phyloP scores from a whole-genome alignment of 2,797 vertebrate species.

The Gallinago solitaria region DNA sequence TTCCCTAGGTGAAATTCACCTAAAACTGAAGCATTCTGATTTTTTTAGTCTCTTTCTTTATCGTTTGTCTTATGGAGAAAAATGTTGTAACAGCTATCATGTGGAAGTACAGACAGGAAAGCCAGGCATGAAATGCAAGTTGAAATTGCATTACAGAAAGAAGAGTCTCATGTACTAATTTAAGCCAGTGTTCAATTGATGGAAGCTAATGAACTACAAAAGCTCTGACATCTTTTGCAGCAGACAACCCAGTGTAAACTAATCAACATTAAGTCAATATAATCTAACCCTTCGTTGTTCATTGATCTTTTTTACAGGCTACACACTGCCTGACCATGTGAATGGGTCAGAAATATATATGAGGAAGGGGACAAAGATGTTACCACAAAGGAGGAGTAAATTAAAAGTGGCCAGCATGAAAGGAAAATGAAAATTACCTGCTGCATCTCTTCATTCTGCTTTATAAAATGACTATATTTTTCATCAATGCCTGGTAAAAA shows the following conservation, averaged over 20 bases:
- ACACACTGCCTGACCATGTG: neutral
- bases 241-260: constrained; percentile 49
- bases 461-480: neutral
- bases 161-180: constrained; percentile 41
- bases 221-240: constrained; percentile 52
- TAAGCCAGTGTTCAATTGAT: constrained; percentile 61
- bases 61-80: neutral
- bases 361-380: constrained; percentile 1
- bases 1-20: neutral
- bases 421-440: neutral
- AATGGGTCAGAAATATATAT: neutral
- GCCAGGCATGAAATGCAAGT: constrained; percentile 32
- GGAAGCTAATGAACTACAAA: constrained; percentile 68
- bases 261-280: constrained; percentile 65
- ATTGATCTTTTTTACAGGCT: constrained; percentile 49
- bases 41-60: neutral
- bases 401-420: neutral
- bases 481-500: neutral
- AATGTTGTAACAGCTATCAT: neutral
- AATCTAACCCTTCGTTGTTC: constrained; percentile 37
- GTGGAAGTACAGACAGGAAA: neutral
- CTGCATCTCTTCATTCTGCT: neutral
- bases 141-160: constrained; percentile 40
- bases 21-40: neutral
- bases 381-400: neutral